Evolutionary conservation across 2,797 vertebrate genomes (phyloP).

Genomic region (Paguma larvata): DNA sequence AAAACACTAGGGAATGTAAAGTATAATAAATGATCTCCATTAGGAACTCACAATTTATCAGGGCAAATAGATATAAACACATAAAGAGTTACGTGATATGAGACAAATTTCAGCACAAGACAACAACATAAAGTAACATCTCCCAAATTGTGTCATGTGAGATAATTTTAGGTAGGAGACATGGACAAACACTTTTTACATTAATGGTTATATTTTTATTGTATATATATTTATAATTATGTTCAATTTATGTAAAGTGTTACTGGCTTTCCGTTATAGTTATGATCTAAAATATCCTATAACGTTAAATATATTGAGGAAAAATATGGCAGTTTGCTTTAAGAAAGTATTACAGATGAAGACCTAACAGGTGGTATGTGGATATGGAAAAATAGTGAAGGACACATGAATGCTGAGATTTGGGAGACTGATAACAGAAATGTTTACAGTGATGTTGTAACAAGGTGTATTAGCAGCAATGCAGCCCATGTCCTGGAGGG

Average conservation of each 20-base stretch:
- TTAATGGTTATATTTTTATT: constrained; percentile 41
- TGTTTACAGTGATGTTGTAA: not conserved
- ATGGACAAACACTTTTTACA: constrained; percentile 46
- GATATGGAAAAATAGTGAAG: not conserved
- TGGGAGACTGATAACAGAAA: not conserved
- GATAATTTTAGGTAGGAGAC: constrained; percentile 64
- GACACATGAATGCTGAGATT: not conserved
- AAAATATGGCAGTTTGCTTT: constrained; percentile 42
- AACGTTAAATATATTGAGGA: constrained; percentile 51
- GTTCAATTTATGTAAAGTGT: constrained; percentile 17
- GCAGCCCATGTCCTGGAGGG: not conserved
- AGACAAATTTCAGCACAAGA: constrained; percentile 45
- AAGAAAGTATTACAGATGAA: constrained; percentile 49
- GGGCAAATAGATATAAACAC: not conserved
- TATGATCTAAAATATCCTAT: constrained; percentile 41
- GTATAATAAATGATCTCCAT: constrained; percentile 39
- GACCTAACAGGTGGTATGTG: not conserved
- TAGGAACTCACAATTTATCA: constrained; percentile 39
- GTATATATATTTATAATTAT: constrained; percentile 2
- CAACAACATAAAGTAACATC: constrained; percentile 42
- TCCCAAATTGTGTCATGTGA: not conserved
- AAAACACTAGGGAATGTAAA: constrained; percentile 41
- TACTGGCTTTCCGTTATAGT: constrained; percentile 23
- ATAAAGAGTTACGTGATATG: constrained; percentile 39
- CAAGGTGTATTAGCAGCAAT: not conserved